These are phyloP conservation scores for Orbicella faveolata DNA, from an alignment of 64 coral and sea anemone genomes.

Conservation along the genomic window DNA sequence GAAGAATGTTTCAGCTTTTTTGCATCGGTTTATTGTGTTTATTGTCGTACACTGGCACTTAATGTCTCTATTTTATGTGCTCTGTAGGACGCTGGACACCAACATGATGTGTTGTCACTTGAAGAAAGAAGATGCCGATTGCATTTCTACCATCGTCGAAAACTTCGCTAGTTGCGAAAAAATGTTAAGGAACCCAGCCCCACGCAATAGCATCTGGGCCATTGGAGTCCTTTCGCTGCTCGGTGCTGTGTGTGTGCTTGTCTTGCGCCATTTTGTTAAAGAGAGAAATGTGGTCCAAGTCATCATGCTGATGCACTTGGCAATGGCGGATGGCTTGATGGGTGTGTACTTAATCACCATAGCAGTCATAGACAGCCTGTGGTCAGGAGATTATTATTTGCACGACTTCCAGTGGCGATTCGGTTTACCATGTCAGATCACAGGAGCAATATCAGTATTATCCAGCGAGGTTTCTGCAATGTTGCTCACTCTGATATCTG, in stretches of 20 bases:
- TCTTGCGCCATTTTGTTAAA: neutral
- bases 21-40: neutral
- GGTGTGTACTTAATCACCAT: conserved; percentile 34
- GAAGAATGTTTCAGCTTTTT: neutral
- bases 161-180: conserved; percentile 26
- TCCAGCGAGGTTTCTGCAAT: neutral
- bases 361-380: neutral
- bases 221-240: conserved; percentile 18
- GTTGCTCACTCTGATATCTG: neutral
- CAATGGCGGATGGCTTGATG: conserved; percentile 41
- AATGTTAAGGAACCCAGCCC: neutral
- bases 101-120: neutral
- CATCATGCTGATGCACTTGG: conserved; percentile 27
- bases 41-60: neutral
- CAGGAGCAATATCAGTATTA: neutral
- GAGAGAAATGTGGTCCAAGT: conserved; percentile 5
- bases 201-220: conserved; percentile 16
- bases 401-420: conserved; percentile 48
- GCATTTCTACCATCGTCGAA: neutral
- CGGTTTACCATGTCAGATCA: conserved; percentile 6
- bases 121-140: neutral
- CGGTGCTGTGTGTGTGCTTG: conserved; percentile 4
- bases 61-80: neutral
- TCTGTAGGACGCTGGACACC: neutral
- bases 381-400: conserved; percentile 37